Percentiles rank a stretch among this genome's conserved stretches.
Conservation (phyloP, 2,888 invertebrate species). For the Andrena chrysosceles region DNA sequence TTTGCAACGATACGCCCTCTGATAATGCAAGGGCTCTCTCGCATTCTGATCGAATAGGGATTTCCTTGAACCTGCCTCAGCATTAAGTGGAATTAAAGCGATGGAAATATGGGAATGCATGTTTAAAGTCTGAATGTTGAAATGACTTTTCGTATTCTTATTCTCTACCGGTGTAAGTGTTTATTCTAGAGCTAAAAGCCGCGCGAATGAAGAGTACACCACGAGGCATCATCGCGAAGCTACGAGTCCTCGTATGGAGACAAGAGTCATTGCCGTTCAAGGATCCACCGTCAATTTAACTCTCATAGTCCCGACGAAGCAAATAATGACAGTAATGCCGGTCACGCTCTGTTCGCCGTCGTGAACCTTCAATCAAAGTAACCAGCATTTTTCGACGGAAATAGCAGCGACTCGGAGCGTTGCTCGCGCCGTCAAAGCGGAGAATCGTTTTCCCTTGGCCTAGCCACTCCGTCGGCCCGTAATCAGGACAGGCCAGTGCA, state of each 20-base stretch:
- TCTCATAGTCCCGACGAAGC: slow-evolving; percentile 34
- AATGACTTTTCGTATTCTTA: no score
- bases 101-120: no score
- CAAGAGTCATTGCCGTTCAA: slow-evolving; percentile 15
- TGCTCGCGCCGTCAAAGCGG: slow-evolving; percentile 10
- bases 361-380: slow-evolving; percentile 46
- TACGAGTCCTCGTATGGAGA: slow-evolving; percentile 6
- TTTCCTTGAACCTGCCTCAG: no score
- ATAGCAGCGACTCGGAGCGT: background rate
- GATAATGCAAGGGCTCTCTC: no score
- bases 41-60: no score
- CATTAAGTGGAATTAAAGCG: no score
- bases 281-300: slow-evolving; percentile 32
- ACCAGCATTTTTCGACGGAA: slow-evolving; percentile 49
- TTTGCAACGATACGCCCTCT: slow-evolving; percentile 30
- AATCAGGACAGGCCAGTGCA: slow-evolving; percentile 37
- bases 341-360: slow-evolving; percentile 41
- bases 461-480: slow-evolving; percentile 29
- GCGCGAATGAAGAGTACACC: no score
- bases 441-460: slow-evolving; percentile 9
- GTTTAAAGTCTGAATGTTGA: no score
- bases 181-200: no score
- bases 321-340: slow-evolving; percentile 57
- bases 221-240: background rate
- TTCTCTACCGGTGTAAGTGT: no score